phyloP scores from a whole-genome alignment of 2,888 invertebrate species.

The Volucella bombylans region DNA sequence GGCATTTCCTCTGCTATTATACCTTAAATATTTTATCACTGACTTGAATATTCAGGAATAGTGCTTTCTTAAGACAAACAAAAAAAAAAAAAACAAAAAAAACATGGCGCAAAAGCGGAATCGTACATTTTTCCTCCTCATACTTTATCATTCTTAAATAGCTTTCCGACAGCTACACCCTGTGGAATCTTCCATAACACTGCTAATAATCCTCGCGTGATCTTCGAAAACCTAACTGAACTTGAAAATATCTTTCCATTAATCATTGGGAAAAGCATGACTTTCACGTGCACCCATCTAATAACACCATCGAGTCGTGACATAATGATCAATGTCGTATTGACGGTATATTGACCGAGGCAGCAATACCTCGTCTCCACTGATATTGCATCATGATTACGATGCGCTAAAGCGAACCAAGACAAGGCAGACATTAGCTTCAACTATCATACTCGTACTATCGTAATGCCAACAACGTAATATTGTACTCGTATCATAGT shows the following conservation, averaged over 20 bases:
- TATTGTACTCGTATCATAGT: slow-evolving; percentile 12
- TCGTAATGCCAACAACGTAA: slow-evolving; percentile 48
- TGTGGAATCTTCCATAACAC: neutral
- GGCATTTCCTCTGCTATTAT: too few relatives aligned
- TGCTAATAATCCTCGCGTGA: slow-evolving; percentile 22
- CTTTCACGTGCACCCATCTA: slow-evolving; percentile 30
- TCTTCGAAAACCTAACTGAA: slow-evolving; percentile 37
- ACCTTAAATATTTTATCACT: too few relatives aligned
- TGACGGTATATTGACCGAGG: slow-evolving; percentile 49
- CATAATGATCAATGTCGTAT: slow-evolving; percentile 46
- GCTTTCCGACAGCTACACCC: too few relatives aligned
- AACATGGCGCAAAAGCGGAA: too few relatives aligned
- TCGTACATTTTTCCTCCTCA: too few relatives aligned
- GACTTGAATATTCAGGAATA: too few relatives aligned
- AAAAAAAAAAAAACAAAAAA: too few relatives aligned
- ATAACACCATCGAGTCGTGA: slow-evolving; percentile 49
- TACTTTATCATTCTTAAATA: too few relatives aligned
- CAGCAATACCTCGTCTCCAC: slow-evolving; percentile 25
- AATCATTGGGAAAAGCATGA: slow-evolving; percentile 50
- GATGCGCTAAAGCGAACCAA: slow-evolving; percentile 28
- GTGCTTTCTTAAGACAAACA: too few relatives aligned
- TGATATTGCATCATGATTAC: slow-evolving; percentile 66
- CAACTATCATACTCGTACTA: slow-evolving; percentile 16
- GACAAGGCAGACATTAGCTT: slow-evolving; percentile 33
- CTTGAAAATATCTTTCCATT: slow-evolving; percentile 44